A percentile compares a stretch with the other conserved stretches of the same genome.
These are phyloP conservation scores for Oscheius sp. DNA, from an alignment of 1,140 invertebrate genomes.

Conservation along the genomic window DNA sequence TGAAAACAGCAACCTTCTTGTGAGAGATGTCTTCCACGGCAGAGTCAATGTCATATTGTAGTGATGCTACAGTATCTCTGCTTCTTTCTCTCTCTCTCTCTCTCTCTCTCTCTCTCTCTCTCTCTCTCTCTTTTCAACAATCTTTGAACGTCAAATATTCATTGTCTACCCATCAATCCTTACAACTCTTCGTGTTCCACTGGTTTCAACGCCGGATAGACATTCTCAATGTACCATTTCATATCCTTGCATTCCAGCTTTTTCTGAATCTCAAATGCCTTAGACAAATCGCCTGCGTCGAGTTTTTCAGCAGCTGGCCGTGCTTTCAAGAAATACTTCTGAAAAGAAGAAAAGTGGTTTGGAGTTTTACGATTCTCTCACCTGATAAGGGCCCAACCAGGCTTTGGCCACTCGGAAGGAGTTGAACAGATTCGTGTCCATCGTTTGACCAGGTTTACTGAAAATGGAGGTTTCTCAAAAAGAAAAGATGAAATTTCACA, in stretches of 20 bases:
- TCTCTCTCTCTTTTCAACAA: background rate
- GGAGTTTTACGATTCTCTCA: background rate
- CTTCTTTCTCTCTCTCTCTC: no score
- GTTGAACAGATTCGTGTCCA: conserved; percentile 42
- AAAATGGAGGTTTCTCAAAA: background rate
- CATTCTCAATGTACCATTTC: conserved; percentile 76
- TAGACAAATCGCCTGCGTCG: conserved; percentile 48
- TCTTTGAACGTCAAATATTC: background rate
- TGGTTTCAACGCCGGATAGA: conserved; percentile 76
- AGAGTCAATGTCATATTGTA: no score
- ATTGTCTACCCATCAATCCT: background rate
- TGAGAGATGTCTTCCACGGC: no score
- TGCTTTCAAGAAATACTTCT: conserved; percentile 36
- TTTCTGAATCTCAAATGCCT: conserved; percentile 73
- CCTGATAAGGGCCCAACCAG: conserved; percentile 35
- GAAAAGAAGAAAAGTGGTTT: background rate
- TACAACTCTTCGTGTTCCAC: conserved; percentile 36
- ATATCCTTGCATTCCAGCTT: conserved; percentile 85
- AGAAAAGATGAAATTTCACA: no score
- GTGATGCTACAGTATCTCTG: no score
- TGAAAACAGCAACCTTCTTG: no score
- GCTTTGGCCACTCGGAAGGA: conserved; percentile 37
- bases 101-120: no score
- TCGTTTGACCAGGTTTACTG: conserved; percentile 33
- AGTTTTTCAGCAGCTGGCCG: conserved; percentile 36